Base-by-base conservation (phyloP, 2,797 vertebrate genomes). In the Taeniopygia guttata region DNA sequence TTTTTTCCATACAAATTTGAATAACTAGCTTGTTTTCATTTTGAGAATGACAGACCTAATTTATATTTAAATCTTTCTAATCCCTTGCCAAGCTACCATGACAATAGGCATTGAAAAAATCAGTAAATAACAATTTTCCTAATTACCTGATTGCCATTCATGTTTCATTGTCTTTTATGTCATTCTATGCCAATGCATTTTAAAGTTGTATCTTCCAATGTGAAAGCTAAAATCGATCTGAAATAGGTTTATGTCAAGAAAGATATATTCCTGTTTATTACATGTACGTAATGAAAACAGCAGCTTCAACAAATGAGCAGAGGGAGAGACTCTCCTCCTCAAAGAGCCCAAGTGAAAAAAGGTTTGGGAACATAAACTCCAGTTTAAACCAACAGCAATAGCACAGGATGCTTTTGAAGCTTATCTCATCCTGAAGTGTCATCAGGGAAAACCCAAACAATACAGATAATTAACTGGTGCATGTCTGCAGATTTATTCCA, bases 41-140 rank as follows among this genome's bases (percentile, higher is more conserved):
- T 87, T 69, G 69, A 86, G n/a, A 95, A 91, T 83, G 81, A 58
- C 81, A 85, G 55, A 54, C 56, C 38, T 95, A 63, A 94, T 95
- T 90, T 90, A 84, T 63, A 76, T 95, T 92, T 93, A 73, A 95
- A 82, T 89, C 55, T 49, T 93, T 84, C 45, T 89, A 91, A 91
- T 87, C 67, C 54, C 22, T 76, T 91, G 42, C 48, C 18, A 86
- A 89, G 40, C 32, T 70, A 19, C 26, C 38, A 69, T 75, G 51
- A 89, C 72, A 96, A 88, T 56, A 93, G 79, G 25, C 43, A 63
- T 73, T 79, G 60, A 73, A 84, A 88, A 89, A 86, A 95, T 81
- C 72, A 77, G 51, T 85, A 93, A 95, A 89, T 85, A 89, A 91
- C 29, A 63, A 59, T 76, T 77, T 87, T 84, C 76, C 69, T 93